Evolutionary conservation across 2,797 vertebrate species (phyloP).

Genomic region (Saxicola maurus): DNA sequence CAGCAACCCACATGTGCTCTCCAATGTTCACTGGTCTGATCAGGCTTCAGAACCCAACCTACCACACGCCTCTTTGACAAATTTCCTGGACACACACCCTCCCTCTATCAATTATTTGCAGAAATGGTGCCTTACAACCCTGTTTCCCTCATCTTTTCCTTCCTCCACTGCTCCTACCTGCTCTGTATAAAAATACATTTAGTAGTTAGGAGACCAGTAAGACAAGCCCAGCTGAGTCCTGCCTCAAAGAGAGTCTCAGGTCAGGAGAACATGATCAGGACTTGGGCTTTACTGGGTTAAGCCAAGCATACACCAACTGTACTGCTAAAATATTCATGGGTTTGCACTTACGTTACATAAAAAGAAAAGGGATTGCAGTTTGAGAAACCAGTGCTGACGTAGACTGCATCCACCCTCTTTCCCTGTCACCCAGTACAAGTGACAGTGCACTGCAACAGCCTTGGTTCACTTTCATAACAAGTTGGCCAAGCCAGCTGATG

Average conservation of each 20-base stretch:
- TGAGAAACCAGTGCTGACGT: not conserved
- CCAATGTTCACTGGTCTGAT: not conserved
- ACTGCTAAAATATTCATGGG: constrained; percentile 29
- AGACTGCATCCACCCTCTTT: not conserved
- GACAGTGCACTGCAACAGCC: not conserved
- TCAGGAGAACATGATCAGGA: not conserved
- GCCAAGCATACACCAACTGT: not conserved
- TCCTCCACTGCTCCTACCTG: not conserved
- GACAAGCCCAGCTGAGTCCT: not conserved
- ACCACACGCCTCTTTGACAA: not conserved
- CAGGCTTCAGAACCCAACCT: not conserved
- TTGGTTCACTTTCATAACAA: not conserved
- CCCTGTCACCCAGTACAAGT: not conserved
- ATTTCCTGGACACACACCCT: not conserved
- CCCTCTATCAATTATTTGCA: not conserved
- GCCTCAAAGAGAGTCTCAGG: not conserved
- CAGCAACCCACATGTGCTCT: not conserved
- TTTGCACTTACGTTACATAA: not conserved
- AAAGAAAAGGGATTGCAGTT: not conserved
- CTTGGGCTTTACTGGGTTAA: not conserved
- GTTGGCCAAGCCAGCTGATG: not conserved
- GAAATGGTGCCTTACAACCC: not conserved
- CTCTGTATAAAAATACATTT: not conserved
- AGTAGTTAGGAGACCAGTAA: not conserved
- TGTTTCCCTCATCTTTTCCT: not conserved